Conservation (phyloP, 2,888 invertebrate species). For the Tyria jacobaeae region DNA sequence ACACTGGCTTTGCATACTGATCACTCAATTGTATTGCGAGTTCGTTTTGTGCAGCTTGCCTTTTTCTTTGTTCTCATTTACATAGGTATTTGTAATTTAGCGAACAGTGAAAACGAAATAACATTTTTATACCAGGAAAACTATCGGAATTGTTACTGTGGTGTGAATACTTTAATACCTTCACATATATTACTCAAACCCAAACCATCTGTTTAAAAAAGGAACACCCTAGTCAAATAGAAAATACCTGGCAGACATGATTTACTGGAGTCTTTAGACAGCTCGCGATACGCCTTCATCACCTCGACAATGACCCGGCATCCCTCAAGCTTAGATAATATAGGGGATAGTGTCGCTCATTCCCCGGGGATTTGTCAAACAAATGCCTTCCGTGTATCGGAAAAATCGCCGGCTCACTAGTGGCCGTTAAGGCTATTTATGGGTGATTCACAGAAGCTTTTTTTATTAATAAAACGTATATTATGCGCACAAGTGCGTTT, state of each 20-base stretch:
- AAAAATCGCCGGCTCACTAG: constrained; percentile 83
- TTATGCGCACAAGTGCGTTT: constrained; percentile 86
- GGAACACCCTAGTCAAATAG: constrained; percentile 63
- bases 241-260: constrained; percentile 80
- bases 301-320: constrained; percentile 84
- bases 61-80: constrained; percentile 51
- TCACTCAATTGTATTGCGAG: constrained; percentile 71
- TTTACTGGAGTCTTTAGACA: constrained; percentile 75
- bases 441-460: constrained; percentile 81
- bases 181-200: constrained; percentile 70
- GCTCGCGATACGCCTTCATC: constrained; percentile 82
- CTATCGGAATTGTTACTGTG: constrained; percentile 15
- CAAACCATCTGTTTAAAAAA: constrained; percentile 67
- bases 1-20: constrained; percentile 78
- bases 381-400: constrained; percentile 83
- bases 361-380: constrained; percentile 86
- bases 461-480: constrained; percentile 87
- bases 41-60: constrained; percentile 55
- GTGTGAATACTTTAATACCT: constrained; percentile 23
- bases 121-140: not conserved
- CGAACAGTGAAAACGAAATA: not conserved
- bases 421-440: constrained; percentile 85
- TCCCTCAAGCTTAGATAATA: constrained; percentile 84
- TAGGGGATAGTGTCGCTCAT: constrained; percentile 78
- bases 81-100: constrained; percentile 29